Conservation (phyloP, 2,797 vertebrate species). For the Pachyuromys duprasi region DNA sequence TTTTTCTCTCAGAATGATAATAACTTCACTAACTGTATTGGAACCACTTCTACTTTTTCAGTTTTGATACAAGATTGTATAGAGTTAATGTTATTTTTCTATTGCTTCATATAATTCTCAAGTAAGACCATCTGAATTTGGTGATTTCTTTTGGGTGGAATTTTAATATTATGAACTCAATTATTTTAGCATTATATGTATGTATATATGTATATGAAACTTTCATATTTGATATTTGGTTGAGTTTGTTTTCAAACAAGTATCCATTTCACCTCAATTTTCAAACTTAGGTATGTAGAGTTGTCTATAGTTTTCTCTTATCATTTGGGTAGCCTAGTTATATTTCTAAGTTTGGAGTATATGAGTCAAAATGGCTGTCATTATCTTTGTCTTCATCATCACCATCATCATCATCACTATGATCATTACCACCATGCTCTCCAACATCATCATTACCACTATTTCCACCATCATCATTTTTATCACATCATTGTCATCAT, state of each 20-base stretch:
- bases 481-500: neutral
- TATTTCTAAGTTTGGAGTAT: neutral
- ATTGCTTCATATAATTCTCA: conserved; percentile 35
- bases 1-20: conserved; percentile 13
- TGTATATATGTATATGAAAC: neutral
- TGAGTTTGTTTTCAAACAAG: neutral
- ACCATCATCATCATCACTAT: neutral
- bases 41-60: neutral
- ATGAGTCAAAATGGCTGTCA: neutral
- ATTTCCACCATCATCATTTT: neutral
- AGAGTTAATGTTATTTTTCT: neutral
- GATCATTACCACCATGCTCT: neutral
- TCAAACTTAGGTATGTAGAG: neutral
- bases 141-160: neutral
- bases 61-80: conserved; percentile 10
- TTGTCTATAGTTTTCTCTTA: neutral
- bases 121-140: neutral
- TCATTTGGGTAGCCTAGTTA: neutral
- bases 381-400: neutral
- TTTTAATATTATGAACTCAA: conserved; percentile 31
- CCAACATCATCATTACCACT: neutral
- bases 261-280: conserved; percentile 32
- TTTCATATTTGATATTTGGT: conserved; percentile 14
- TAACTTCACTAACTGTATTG: neutral
- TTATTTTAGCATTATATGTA: neutral